Conservation (phyloP, 2,797 vertebrate species). For the Cossypha polioptera region DNA sequence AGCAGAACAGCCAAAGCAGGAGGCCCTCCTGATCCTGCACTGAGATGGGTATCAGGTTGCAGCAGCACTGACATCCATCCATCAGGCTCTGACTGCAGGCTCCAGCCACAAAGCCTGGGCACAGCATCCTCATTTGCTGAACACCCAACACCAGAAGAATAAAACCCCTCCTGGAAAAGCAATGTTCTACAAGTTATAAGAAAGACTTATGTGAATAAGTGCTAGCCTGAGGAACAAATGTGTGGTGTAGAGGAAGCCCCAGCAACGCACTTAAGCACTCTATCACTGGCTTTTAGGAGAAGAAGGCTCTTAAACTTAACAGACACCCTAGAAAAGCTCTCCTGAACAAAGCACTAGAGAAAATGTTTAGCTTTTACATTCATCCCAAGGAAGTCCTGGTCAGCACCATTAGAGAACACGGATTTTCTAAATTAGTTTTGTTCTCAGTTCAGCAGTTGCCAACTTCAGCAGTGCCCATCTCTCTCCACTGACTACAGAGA, state of each 20-base stretch:
- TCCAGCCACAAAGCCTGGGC: not conserved
- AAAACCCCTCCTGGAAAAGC: not conserved
- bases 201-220: not conserved
- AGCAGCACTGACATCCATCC: fast-evolving
- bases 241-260: not conserved
- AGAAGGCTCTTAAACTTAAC: not conserved
- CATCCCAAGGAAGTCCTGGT: not conserved
- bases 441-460: not conserved
- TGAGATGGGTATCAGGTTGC: fast-evolving
- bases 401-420: not conserved
- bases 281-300: not conserved
- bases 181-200: not conserved
- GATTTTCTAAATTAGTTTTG: not conserved
- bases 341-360: not conserved
- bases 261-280: not conserved
- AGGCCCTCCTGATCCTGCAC: not conserved
- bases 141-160: not conserved
- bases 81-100: not conserved
- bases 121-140: not conserved
- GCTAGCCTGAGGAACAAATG: not conserved
- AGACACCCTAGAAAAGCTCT: not conserved
- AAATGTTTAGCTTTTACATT: not conserved
- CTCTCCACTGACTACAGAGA: not conserved
- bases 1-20: not conserved
- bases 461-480: not conserved